Evolutionary conservation across 2,888 invertebrate genomes (phyloP), one percentile per base, ranked within the genome.

Genomic region (Sympetrum striolatum): DNA sequence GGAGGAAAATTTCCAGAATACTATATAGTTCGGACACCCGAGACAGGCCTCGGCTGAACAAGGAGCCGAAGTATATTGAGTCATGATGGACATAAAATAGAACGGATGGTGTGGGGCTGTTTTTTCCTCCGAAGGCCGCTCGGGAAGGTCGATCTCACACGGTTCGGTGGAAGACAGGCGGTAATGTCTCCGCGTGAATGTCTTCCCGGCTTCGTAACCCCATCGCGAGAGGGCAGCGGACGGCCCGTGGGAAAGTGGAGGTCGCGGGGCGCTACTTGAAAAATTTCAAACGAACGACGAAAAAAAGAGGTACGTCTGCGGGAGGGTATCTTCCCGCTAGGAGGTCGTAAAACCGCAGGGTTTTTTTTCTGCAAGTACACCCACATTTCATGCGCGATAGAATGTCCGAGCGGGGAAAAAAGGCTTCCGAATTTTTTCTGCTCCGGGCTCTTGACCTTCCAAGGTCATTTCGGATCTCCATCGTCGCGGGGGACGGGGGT

Each of bases 41-140:
- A 82, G 35, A 81, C 81, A 37, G 81, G 53, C 48, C 6, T 14
- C 81, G 25, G 22, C 18, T 35, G 58, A 58, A 82, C 58, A 82
- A 58, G 82, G 82, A 82, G 82, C 82, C 53, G 58, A 58, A 82
- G 82, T 82, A 82, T 82, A 82, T 82, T 82, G 82, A 82, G 53
- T 82, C 58, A 82, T 82, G 82, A 82, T 35, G 58, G 35, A 58
- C 82, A 82, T 82, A 82, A 82, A 82, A 58, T 22, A 82, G 82
- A 5, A 8, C 31, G 73, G 73, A 73, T 73, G 73, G 73, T 31
- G 12, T 73, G 73, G 12, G 44, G 81, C 10, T 31, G 81, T 35
- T 44, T 44, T 44, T 44, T 44, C 10, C 44, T 8, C 44, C n/a
- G 37, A 22, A 22, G 80, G 80, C 35, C 31, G n/a, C 1, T 6